Conservation (phyloP, 1,140 invertebrate species). For the Chelonus insularis region DNA sequence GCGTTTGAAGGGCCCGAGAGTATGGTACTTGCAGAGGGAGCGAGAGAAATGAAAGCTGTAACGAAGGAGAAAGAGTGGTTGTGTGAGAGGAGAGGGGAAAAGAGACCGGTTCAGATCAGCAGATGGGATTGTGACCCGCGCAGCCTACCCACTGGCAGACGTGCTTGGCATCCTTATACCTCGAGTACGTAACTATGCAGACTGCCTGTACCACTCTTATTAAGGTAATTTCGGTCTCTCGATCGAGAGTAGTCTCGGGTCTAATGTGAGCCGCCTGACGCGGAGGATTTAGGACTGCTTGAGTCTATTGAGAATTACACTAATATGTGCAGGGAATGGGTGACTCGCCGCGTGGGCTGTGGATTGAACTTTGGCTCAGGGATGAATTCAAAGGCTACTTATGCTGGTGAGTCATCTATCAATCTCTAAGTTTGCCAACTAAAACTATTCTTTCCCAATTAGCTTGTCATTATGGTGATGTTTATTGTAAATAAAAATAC, state of each 20-base stretch:
- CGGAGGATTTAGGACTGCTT: slow-evolving; percentile 28
- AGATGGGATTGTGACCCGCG: slow-evolving; percentile 56
- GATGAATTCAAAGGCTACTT: background rate
- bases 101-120: slow-evolving; percentile 45
- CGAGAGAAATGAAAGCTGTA: background rate
- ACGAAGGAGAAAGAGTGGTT: background rate
- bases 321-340: background rate
- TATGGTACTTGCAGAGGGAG: background rate
- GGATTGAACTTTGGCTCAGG: background rate
- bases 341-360: background rate
- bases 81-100: slow-evolving; percentile 11
- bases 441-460: too few species aligned
- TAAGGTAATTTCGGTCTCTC: slow-evolving; percentile 36
- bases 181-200: slow-evolving; percentile 21
- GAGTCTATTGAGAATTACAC: slow-evolving; percentile 4
- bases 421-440: background rate
- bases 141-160: slow-evolving; percentile 47
- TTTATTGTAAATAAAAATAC: too few species aligned
- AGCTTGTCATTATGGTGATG: too few species aligned
- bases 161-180: slow-evolving; percentile 46
- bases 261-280: slow-evolving; percentile 31
- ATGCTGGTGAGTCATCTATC: background rate
- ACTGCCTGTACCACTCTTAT: slow-evolving; percentile 34
- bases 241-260: slow-evolving; percentile 29
- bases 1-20: slow-evolving; percentile 40